Evolutionary conservation across 2,113 vertebrate genomes (phyloP).

Genomic region (Ophthalmolycus amberensis): DNA sequence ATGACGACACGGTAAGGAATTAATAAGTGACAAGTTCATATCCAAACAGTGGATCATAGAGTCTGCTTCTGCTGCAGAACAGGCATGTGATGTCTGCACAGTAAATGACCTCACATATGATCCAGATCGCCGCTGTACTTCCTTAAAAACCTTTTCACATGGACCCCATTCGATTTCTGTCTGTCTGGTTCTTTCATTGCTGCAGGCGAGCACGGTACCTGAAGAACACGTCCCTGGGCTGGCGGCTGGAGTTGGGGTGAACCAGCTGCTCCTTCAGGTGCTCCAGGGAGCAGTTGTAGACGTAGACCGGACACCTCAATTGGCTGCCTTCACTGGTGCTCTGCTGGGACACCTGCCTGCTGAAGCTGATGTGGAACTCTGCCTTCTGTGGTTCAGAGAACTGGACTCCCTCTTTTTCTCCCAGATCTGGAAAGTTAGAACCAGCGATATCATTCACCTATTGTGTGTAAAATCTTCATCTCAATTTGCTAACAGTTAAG

Average conservation of each 20-base stretch:
- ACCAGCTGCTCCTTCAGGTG: conserved; percentile 91
- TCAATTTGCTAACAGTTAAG: background rate
- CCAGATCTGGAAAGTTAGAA: conserved; percentile 61
- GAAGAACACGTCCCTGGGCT: conserved; percentile 90
- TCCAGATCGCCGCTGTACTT: background rate
- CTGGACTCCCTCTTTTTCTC: conserved; percentile 83
- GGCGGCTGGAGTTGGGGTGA: conserved; percentile 82
- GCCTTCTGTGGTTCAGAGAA: conserved; percentile 80
- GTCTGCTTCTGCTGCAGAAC: background rate
- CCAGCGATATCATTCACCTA: background rate
- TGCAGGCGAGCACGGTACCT: conserved; percentile 79
- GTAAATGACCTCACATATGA: background rate
- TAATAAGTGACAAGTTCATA: background rate
- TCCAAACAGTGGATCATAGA: background rate
- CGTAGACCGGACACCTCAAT: conserved; percentile 90
- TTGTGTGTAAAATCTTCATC: background rate
- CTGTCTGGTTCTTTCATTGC: background rate
- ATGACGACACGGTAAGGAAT: background rate
- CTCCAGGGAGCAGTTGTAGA: conserved; percentile 95
- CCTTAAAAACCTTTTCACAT: background rate
- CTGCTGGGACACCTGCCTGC: conserved; percentile 84
- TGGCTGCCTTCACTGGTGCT: conserved; percentile 83
- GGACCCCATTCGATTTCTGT: background rate
- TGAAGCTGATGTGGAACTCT: conserved; percentile 84
- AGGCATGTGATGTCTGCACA: background rate